phyloP scores from a whole-genome alignment of 2,888 invertebrate genomes.

The Leptarthrus brevirostris region DNA sequence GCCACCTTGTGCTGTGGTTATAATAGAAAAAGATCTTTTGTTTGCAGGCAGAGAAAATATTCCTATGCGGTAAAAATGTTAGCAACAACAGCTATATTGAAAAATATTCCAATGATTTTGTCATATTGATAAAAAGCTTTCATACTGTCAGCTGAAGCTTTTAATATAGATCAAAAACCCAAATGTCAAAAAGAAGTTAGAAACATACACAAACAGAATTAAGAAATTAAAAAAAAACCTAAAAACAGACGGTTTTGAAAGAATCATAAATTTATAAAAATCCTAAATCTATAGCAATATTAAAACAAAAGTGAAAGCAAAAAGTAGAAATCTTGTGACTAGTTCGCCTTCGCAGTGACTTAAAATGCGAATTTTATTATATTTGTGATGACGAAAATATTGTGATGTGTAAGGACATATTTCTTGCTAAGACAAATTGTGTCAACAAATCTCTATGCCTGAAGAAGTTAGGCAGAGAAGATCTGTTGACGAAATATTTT shows the following conservation, averaged over 20 bases:
- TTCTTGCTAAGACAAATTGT: background rate
- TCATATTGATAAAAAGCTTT: slow-evolving; percentile 42
- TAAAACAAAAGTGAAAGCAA: slow-evolving; percentile 22
- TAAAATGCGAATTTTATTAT: slow-evolving; percentile 18
- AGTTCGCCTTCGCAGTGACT: background rate
- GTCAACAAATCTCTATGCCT: background rate
- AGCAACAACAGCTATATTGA: too few species aligned
- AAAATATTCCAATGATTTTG: slow-evolving; percentile 46
- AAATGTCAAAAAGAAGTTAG: slow-evolving; percentile 3
- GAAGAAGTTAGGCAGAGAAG: background rate
- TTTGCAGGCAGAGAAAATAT: too few species aligned
- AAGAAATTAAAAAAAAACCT: slow-evolving; percentile 5
- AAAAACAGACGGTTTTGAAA: background rate
- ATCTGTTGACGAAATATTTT: slow-evolving; percentile 6
- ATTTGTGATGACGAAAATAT: slow-evolving; percentile 6
- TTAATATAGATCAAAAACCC: slow-evolving; percentile 15
- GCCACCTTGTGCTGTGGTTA: too few species aligned
- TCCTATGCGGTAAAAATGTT: background rate
- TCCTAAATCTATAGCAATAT: slow-evolving; percentile 1
- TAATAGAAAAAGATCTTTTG: too few species aligned
- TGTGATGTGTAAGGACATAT: slow-evolving; percentile 26
- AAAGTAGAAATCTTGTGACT: slow-evolving; percentile 40
- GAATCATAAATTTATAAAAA: slow-evolving; percentile 9
- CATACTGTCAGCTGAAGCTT: slow-evolving; percentile 45
- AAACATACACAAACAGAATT: slow-evolving; percentile 13